Base-by-base conservation (phyloP, 2,888 invertebrate species). In the Didymodactylos carnosus region DNA sequence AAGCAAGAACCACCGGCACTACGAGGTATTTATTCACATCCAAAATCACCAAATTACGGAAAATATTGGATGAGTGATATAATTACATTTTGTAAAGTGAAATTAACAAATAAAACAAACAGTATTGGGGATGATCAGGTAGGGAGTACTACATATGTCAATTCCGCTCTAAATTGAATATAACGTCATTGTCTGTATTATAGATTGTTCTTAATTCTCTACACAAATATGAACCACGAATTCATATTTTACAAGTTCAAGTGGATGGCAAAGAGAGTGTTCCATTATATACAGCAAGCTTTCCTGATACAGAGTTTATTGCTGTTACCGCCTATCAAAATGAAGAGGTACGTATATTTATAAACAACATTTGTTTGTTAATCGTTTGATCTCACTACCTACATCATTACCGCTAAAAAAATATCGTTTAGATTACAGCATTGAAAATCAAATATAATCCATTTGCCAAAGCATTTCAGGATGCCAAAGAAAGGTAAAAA, bases 291-390 rank as follows among this genome's bases (percentile, higher is more conserved):
- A 91, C 91, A 1, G 92, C 91, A 83, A 90, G 91, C 23, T 94
- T 94, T 81, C 91, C 92, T 0, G 92, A 94, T 83, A 94, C 94
- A 0, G 92, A 94, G 83, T 97, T 97, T 83, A 94, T 97, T 78
- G 95, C 97, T 0, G 97, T 97, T 25, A 97, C 97, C 0, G 97
- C 97, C 0, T 97, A 97, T 83, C 97, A 97, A 83, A 97, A 95
- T 81, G 94, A 94, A 84, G 93, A 94, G 86, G 94, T 87, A 78
- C 77, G 79, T n/a, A 29, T 53, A 53, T 71, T 49, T 16, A 25
- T 51, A 8, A 11, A 25, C 25, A 19, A 25, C 16, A 27, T 13
- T 16, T 19, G 7, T 62, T 7, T 62, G n/a, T n/a, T n/a, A n/a
- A n/a, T n/a, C n/a, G n/a, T n/a, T n/a, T n/a, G n/a, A n/a, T n/a